Conservation (phyloP, 2,113 vertebrate species). For the Beaufortia kweichowensis region DNA sequence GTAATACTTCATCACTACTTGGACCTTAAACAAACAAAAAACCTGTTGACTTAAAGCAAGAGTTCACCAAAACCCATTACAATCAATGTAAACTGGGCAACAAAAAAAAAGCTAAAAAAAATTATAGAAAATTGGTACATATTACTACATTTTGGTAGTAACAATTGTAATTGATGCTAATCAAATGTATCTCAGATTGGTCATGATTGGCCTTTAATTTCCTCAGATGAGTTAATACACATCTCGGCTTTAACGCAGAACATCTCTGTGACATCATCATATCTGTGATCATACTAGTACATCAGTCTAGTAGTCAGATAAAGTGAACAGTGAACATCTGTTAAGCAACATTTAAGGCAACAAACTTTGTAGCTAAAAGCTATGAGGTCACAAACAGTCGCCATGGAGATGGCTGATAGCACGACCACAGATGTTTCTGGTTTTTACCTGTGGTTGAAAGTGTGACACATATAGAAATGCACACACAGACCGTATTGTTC, state of each 20-base stretch:
- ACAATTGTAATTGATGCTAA: no score
- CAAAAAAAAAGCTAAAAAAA: no score
- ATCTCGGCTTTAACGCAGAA: background rate
- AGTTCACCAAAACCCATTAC: no score
- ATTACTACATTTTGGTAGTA: no score
- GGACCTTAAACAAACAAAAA: slow-evolving; percentile 31
- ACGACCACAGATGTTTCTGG: background rate
- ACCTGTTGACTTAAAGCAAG: background rate
- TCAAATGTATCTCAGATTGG: no score
- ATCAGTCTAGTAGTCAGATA: background rate
- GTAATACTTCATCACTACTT: slow-evolving; percentile 40
- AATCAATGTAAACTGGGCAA: no score
- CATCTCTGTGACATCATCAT: background rate
- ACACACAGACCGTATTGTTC: slow-evolving; percentile 2
- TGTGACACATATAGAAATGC: slow-evolving; percentile 15
- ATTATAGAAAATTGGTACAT: no score
- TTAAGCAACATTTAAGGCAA: background rate
- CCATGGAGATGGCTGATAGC: background rate
- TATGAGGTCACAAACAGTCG: slow-evolving; percentile 21
- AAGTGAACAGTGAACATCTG: background rate
- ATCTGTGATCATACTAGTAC: background rate
- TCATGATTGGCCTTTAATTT: no score
- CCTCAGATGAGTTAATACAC: background rate
- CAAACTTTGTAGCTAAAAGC: background rate
- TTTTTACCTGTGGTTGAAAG: slow-evolving; percentile 35